These are phyloP conservation scores for Pristis pectinata DNA, from an alignment of 2,797 vertebrate species.

Conservation along the genomic window DNA sequence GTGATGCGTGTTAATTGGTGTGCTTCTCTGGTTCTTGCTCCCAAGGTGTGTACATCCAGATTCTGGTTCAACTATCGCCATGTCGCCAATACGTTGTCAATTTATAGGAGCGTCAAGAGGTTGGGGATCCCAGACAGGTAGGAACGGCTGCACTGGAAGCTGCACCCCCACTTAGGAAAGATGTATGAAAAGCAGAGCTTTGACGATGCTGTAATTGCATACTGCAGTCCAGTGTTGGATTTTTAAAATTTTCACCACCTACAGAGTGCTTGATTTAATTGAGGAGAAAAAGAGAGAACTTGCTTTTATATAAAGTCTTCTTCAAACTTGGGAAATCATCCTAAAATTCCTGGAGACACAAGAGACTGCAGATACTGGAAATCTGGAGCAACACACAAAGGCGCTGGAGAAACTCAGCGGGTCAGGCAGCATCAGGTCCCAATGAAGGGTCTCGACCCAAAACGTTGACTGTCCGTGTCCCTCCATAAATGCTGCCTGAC, in stretches of 20 bases:
- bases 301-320: background rate
- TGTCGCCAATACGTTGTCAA: conserved; percentile 91
- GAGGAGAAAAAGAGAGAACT: background rate
- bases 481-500: too few species aligned
- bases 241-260: too few species aligned
- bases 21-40: background rate
- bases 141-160: conserved; percentile 39
- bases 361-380: too few species aligned
- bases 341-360: too few species aligned
- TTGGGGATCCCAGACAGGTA: conserved; percentile 97
- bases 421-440: too few species aligned
- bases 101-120: conserved; percentile 94
- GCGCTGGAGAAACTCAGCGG: too few species aligned
- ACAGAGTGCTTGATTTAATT: background rate
- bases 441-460: too few species aligned
- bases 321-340: background rate
- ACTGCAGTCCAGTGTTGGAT: background rate
- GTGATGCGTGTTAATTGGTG: background rate
- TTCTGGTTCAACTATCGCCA: conserved; percentile 99
- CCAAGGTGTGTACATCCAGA: conserved; percentile 88
- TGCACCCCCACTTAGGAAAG: background rate
- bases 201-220: background rate
- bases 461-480: too few species aligned
- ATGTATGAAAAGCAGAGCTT: background rate
- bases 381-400: too few species aligned